These are phyloP conservation scores for Poecilia latipinna DNA, from an alignment of 2,113 vertebrate genomes.

Conservation along the genomic window DNA sequence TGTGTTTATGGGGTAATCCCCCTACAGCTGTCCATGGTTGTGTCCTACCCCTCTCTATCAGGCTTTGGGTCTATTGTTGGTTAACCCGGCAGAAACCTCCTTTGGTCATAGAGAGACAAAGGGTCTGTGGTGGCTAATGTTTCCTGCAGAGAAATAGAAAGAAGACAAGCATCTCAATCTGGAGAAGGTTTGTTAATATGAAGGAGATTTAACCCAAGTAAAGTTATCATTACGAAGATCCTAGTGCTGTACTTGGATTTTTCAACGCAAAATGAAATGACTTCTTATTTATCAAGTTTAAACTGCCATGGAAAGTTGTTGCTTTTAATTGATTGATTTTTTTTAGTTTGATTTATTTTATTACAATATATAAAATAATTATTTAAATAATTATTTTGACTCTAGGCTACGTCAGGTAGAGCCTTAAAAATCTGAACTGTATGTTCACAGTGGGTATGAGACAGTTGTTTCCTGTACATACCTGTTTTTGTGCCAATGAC, in stretches of 20 bases:
- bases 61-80: background rate
- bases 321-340: background rate
- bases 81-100: conserved; percentile 30
- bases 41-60: conserved; percentile 35
- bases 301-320: background rate
- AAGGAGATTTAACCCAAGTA: conserved; percentile 1
- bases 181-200: conserved; percentile 24
- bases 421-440: background rate
- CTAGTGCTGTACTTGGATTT: no score
- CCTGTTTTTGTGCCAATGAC: background rate
- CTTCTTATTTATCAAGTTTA: background rate
- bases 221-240: background rate
- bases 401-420: no score
- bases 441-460: background rate
- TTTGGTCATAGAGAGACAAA: conserved; percentile 41
- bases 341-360: no score
- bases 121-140: conserved; percentile 5
- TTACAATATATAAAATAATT: no score
- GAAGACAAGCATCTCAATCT: conserved; percentile 64
- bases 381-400: no score
- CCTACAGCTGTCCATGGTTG: conserved; percentile 64
- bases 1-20: conserved; percentile 60
- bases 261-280: background rate
- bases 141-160: conserved; percentile 28
- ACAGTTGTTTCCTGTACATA: background rate